Conservation (phyloP, 2,888 invertebrate species). For the Polydrusus pterygomalis region DNA sequence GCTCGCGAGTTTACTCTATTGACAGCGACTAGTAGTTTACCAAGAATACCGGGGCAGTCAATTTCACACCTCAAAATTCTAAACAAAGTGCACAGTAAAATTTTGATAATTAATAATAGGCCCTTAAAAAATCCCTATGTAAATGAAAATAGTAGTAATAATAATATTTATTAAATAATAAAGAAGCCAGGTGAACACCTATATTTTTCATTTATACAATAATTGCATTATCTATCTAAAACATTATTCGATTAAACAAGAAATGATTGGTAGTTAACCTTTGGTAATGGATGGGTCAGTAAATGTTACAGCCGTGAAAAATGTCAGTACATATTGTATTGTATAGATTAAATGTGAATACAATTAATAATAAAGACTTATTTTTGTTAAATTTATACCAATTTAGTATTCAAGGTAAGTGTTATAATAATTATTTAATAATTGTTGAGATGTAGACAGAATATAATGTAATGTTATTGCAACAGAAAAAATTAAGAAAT, state of each 20-base stretch:
- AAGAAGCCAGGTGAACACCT: background rate
- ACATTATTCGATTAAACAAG: slow-evolving; percentile 3
- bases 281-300: slow-evolving; percentile 17
- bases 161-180: no score
- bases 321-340: slow-evolving; percentile 1
- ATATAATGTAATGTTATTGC: no score
- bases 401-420: slow-evolving; percentile 16
- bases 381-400: background rate
- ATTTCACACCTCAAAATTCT: no score
- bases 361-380: background rate
- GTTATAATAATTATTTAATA: background rate
- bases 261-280: slow-evolving; percentile 29
- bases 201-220: background rate
- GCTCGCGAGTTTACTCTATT: no score
- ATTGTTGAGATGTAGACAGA: background rate
- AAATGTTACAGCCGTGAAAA: slow-evolving; percentile 6
- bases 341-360: background rate
- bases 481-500: no score
- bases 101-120: no score
- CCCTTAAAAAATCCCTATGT: no score
- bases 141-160: no score
- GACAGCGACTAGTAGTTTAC: no score
- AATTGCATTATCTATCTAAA: background rate
- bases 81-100: no score
- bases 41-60: no score